These are phyloP conservation scores for Melanargia galathea DNA, from an alignment of 2,888 invertebrate genomes.

Conservation along the genomic window DNA sequence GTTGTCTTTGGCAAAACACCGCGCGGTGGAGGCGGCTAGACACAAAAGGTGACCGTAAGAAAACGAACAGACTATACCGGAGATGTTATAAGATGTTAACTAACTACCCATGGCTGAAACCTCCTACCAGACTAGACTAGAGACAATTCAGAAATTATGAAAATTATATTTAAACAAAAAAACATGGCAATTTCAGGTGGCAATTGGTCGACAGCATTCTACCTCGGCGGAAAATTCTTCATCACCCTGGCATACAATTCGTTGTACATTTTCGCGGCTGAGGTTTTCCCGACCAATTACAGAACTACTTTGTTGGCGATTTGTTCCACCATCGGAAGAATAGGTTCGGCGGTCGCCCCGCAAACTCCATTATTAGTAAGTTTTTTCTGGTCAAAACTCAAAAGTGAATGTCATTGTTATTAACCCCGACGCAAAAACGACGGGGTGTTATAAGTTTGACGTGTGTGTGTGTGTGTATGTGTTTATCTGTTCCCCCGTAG, in stretches of 20 bases:
- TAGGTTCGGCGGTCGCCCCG: conserved; percentile 85
- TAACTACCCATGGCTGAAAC: no score
- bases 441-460: no score
- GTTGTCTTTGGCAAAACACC: no score
- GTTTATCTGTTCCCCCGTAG: no score
- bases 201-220: conserved; percentile 79
- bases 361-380: conserved; percentile 85
- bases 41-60: no score
- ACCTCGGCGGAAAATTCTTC: conserved; percentile 85
- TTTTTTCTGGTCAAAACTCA: conserved; percentile 12
- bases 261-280: conserved; percentile 86
- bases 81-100: no score
- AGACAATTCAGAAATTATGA: no score
- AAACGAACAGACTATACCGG: no score
- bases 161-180: background rate
- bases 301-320: conserved; percentile 84
- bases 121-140: no score
- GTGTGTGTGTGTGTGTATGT: no score
- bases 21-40: no score
- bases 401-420: conserved; percentile 2
- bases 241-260: conserved; percentile 86
- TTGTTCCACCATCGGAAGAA: conserved; percentile 86
- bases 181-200: conserved; percentile 61
- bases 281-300: conserved; percentile 86
- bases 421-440: no score